phyloP scores from a whole-genome alignment of 2,888 invertebrate genomes.

The Auanema freiburgensis region DNA sequence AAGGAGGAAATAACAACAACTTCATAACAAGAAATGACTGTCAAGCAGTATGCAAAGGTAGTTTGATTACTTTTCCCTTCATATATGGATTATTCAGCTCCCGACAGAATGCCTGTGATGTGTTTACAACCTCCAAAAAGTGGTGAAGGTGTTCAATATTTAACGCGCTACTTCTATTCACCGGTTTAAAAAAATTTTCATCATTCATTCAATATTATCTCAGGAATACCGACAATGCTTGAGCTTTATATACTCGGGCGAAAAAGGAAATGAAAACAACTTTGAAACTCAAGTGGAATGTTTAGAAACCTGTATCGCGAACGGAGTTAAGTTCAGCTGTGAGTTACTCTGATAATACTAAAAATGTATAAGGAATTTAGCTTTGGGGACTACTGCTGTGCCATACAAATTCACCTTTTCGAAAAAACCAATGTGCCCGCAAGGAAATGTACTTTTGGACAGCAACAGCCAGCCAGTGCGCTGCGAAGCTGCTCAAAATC shows the following conservation, averaged over 20 bases:
- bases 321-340: conserved; percentile 42
- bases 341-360: conserved; percentile 8
- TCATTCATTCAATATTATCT: background rate
- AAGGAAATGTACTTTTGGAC: conserved; percentile 30
- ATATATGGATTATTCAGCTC: background rate
- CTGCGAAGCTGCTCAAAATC: conserved; percentile 4
- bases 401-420: conserved; percentile 17
- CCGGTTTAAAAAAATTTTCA: conserved; percentile 9
- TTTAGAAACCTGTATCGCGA: conserved; percentile 37
- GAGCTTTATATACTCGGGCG: conserved; percentile 43
- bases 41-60: conserved; percentile 40
- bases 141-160: conserved; percentile 35
- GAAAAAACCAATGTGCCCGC: conserved; percentile 32
- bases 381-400: conserved; percentile 2
- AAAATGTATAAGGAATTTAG: background rate
- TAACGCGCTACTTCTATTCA: conserved; percentile 40
- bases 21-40: conserved; percentile 46
- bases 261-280: conserved; percentile 39
- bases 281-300: conserved; percentile 36
- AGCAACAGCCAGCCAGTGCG: conserved; percentile 1
- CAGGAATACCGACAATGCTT: conserved; percentile 44
- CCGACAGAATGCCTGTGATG: conserved; percentile 18
- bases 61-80: background rate
- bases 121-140: conserved; percentile 29
- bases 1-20: conserved; percentile 52